Base-by-base conservation (phyloP, 2,797 vertebrate species). In the Zenarchopterus dispar region DNA sequence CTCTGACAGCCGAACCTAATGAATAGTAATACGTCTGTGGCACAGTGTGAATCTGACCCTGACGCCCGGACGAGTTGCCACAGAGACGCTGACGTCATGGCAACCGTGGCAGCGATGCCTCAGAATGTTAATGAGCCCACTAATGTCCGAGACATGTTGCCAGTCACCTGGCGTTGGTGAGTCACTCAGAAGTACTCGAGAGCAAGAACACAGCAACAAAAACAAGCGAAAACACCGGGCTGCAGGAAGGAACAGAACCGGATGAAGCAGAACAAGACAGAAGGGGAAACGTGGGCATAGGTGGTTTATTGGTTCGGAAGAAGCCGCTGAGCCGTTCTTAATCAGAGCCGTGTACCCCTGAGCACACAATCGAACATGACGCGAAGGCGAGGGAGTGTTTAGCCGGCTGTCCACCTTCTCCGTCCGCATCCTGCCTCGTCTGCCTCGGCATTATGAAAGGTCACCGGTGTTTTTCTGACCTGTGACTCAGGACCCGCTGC, bases 11-110 rank as follows among this genome's bases (percentile, higher is more conserved):
- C 31, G 42, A 77, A 63, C 13, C 43, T 16, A 55, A 54, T 62
- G 77, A 85, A 85, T 75, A 66, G 51, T 49, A 83, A 85, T 66
- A 50, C 45, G 60, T 62, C 52, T 19, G 15, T 48, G 23, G 53
- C 48, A 65, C 61, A 60, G 51, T 67, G 62, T 39, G 70, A 70
- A 62, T 77, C 75, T 82, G 84, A 82, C 82, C 78, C 78, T 47
- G 67, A 62, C 70, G 68, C 67, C 42, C 1, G 28, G 31, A 36
- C 15, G 60, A 57, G 80, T 90, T 83, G 83, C 80, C 81, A 80
- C 77, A 88, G 87, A 87, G 73, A 88, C 62, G 21, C 55, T 86
- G 85, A 91, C 81, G 83, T 88, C 90, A 91, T 56, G 65, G 84
- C 67, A 84, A 76, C 81, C 16, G 41, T 50, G 75, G 52, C 33